Conservation (phyloP, 1,140 invertebrate species). For the Limonius californicus region DNA sequence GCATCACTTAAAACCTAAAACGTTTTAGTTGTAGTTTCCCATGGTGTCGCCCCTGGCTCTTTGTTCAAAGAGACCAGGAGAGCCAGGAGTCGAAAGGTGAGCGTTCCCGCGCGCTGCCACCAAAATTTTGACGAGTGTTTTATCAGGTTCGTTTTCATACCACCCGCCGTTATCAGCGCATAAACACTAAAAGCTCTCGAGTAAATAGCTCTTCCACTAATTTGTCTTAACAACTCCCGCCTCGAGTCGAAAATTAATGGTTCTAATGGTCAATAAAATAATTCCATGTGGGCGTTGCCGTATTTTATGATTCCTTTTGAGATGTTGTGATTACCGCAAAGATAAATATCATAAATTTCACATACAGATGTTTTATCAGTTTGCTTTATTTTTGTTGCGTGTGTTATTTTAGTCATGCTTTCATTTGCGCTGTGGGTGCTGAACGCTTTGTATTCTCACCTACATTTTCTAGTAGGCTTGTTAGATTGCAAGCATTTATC, state of each 20-base stretch:
- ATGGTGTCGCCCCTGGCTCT: neutral
- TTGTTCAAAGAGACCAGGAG: too few relatives aligned
- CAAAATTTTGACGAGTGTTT: neutral
- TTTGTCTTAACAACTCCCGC: constrained; percentile 1
- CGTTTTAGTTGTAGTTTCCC: neutral
- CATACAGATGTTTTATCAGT: neutral
- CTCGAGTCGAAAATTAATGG: constrained; percentile 4
- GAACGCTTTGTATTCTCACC: too few relatives aligned
- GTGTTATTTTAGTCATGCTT: too few relatives aligned
- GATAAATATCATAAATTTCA: constrained; percentile 1
- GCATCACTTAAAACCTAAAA: neutral
- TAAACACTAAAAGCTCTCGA: neutral
- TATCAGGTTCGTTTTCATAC: neutral
- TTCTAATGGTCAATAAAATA: constrained; percentile 7
- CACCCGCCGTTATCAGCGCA: neutral
- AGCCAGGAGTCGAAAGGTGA: too few relatives aligned
- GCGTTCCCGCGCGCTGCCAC: too few relatives aligned
- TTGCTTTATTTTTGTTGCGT: neutral
- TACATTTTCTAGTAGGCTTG: too few relatives aligned
- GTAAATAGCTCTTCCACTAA: neutral
- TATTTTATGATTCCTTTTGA: constrained; percentile 9
- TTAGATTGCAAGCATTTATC: too few relatives aligned
- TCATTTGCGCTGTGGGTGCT: too few relatives aligned
- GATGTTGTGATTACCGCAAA: neutral
- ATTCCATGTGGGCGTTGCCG: constrained; percentile 3